These are phyloP conservation scores for Diacarnus erythraeanus DNA, from an alignment of 37 sponge, comb jelly and placozoan species.

Conservation along the genomic window DNA sequence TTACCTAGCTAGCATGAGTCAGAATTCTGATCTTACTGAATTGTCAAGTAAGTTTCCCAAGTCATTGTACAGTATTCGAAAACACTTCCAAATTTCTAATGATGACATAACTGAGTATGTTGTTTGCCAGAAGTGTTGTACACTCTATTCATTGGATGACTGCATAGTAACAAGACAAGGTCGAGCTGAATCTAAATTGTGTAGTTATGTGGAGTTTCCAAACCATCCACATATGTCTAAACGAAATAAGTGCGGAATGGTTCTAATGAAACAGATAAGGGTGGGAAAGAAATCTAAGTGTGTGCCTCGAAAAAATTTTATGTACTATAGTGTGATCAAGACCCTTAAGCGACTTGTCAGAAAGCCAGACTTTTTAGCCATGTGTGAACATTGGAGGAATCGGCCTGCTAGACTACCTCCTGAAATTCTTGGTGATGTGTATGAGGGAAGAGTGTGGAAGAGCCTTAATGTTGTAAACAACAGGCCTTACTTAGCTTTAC, in stretches of 20 bases:
- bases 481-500: too few relatives aligned
- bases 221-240: conserved; percentile 19
- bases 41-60: not conserved
- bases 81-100: not conserved
- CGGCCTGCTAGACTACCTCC: too few relatives aligned
- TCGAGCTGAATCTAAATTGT: not conserved
- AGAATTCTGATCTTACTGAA: not conserved
- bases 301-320: conserved; percentile 21
- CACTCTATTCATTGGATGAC: conserved; percentile 10
- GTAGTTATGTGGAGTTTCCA: conserved; percentile 21
- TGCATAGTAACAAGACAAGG: not conserved
- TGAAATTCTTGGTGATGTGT: too few relatives aligned
- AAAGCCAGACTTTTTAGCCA: conserved; percentile 21
- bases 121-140: conserved; percentile 42
- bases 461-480: too few relatives aligned
- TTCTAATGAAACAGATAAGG: conserved; percentile 16
- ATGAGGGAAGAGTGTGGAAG: too few relatives aligned
- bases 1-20: not conserved
- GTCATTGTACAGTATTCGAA: not conserved
- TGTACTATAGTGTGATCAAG: conserved; percentile 10
- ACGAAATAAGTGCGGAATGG: conserved; percentile 11
- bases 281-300: conserved; percentile 3
- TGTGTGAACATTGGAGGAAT: conserved; percentile 46
- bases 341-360: conserved; percentile 15
- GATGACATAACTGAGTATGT: conserved; percentile 6